Evolutionary conservation across 2,113 vertebrate species (phyloP).

Genomic region (Microtus montanus): DNA sequence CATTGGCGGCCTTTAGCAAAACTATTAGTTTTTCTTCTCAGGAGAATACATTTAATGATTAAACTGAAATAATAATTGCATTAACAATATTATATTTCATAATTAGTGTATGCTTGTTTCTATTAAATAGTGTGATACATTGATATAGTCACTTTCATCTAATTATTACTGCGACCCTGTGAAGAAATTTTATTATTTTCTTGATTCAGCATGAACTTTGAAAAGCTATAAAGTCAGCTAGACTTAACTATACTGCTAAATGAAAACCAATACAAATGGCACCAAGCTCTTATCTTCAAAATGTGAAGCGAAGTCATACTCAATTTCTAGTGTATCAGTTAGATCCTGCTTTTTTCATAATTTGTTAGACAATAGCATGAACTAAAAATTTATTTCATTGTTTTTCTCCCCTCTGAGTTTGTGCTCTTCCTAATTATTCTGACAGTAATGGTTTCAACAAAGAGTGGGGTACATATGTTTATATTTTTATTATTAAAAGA

Average conservation of each 20-base stretch:
- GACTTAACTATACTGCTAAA: neutral
- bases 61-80: neutral
- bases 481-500: neutral
- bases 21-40: neutral
- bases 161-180: neutral
- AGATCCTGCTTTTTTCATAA: neutral
- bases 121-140: neutral
- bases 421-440: neutral
- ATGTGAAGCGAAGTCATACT: neutral
- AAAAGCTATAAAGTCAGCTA: neutral
- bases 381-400: neutral
- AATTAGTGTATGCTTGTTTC: neutral
- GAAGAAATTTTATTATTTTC: neutral
- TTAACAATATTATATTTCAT: constrained; percentile 17
- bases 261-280: neutral
- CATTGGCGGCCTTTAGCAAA: neutral
- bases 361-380: neutral
- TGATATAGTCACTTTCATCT: neutral
- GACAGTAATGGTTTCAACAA: neutral
- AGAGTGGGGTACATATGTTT: neutral
- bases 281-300: neutral
- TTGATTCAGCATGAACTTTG: neutral
- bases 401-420: neutral
- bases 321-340: neutral
- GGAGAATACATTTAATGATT: constrained; percentile 6